These are phyloP conservation scores for Philypnodon macrostomus DNA, from an alignment of 2,797 vertebrate species.

Conservation along the genomic window DNA sequence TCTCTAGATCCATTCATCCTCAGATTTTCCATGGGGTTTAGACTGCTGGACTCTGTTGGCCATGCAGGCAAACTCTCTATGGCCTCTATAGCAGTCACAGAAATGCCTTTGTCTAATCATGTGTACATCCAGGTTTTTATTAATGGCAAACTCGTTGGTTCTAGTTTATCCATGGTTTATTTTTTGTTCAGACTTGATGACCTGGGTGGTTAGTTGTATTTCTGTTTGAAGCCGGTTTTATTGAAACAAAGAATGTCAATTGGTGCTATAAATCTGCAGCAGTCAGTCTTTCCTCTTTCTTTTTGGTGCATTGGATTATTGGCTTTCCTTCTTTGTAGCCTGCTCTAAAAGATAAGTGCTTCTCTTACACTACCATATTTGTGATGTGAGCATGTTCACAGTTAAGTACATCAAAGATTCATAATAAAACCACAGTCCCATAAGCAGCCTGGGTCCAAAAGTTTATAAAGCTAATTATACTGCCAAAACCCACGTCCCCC, in stretches of 20 bases:
- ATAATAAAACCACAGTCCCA: constrained; percentile 22
- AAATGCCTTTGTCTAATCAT: background rate
- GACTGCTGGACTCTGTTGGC: background rate
- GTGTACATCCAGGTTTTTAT: background rate
- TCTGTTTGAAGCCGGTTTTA: too few species aligned
- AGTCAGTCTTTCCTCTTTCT: constrained; percentile 41
- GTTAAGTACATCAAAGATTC: constrained; percentile 56
- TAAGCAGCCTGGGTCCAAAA: constrained; percentile 39
- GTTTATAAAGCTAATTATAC: constrained; percentile 64
- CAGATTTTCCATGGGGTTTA: constrained; percentile 10
- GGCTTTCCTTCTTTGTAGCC: constrained; percentile 23
- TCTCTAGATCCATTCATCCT: constrained; percentile 5
- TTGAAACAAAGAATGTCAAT: too few species aligned
- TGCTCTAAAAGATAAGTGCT: constrained; percentile 59
- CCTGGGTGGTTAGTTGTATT: too few species aligned
- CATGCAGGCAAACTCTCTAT: background rate
- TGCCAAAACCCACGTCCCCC: constrained; percentile 54
- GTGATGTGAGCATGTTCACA: constrained; percentile 43
- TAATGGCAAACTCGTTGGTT: background rate
- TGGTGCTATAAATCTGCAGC: constrained; percentile 28
- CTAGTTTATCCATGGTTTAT: too few species aligned
- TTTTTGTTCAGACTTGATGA: too few species aligned
- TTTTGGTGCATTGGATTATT: constrained; percentile 35
- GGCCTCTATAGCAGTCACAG: background rate
- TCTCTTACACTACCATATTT: constrained; percentile 30